Conservation (phyloP, 2,113 vertebrate genomes). For the Suncus etruscus region DNA sequence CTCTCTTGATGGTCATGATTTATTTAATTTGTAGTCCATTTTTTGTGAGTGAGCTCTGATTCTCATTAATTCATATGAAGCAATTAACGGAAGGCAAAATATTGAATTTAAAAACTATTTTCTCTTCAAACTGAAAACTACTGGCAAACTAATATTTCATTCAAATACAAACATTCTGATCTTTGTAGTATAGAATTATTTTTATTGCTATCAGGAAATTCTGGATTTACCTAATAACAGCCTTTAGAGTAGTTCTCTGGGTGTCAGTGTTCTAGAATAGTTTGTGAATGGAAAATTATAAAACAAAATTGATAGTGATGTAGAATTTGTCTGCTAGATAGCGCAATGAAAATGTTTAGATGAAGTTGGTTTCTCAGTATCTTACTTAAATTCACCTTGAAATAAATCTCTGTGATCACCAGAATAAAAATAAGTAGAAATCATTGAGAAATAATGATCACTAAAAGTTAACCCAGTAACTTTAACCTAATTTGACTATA, state of each 20-base stretch:
- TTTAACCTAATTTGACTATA: slow-evolving; percentile 51
- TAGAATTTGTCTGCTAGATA: slow-evolving; percentile 24
- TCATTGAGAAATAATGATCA: slow-evolving; percentile 33
- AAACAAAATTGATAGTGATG: slow-evolving; percentile 3
- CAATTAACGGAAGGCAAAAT: neutral
- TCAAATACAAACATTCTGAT: slow-evolving; percentile 7
- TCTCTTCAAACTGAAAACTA: neutral
- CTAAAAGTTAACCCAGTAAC: slow-evolving; percentile 17
- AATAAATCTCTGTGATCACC: neutral
- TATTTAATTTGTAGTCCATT: neutral
- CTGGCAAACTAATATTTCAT: slow-evolving; percentile 23
- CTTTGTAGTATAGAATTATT: neutral
- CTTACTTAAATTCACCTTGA: slow-evolving; percentile 16
- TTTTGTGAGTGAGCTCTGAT: neutral
- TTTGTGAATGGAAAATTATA: neutral
- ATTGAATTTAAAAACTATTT: neutral
- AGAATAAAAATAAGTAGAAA: neutral
- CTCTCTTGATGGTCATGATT: neutral
- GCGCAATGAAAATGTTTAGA: neutral
- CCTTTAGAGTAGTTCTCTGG: neutral
- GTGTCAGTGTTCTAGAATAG: neutral
- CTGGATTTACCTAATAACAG: neutral
- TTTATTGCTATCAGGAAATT: neutral
- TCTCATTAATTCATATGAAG: neutral
- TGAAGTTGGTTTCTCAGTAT: neutral